Conservation (phyloP, 2,797 vertebrate genomes). For the Rhinogobio ventralis region DNA sequence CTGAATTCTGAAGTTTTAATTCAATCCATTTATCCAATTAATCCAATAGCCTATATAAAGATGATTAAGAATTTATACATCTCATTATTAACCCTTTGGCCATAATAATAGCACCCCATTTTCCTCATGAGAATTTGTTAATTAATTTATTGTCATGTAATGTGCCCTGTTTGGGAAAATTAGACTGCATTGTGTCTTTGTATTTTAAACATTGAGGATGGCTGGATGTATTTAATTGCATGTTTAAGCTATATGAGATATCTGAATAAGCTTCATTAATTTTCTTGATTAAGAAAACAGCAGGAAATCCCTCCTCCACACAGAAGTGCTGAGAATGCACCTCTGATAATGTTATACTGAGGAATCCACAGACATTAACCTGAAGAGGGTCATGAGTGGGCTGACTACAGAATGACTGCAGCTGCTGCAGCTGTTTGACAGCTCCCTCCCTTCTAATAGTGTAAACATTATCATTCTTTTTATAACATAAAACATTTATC, state of each 20-base stretch:
- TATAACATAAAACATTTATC: background rate
- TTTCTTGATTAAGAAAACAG: conserved; percentile 15
- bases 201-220: background rate
- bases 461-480: conserved; percentile 4
- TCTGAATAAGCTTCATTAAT: conserved; percentile 1
- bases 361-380: conserved; percentile 17
- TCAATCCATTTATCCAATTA: background rate
- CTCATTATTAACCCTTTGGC: background rate
- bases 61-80: background rate
- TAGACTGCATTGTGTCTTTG: background rate
- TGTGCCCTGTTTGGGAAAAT: background rate
- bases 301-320: conserved; percentile 13
- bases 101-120: background rate
- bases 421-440: conserved; percentile 8
- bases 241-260: conserved; percentile 2
- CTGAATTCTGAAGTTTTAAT: no score
- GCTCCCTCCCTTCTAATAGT: conserved; percentile 9
- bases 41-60: background rate
- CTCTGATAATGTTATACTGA: conserved; percentile 13
- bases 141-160: background rate
- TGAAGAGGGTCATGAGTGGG: conserved; percentile 29
- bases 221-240: background rate
- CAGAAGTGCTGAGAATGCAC: conserved; percentile 2
- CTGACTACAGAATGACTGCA: background rate
- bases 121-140: background rate